Base-by-base conservation (phyloP, 1,140 invertebrate genomes). In the Drosophila tani region DNA sequence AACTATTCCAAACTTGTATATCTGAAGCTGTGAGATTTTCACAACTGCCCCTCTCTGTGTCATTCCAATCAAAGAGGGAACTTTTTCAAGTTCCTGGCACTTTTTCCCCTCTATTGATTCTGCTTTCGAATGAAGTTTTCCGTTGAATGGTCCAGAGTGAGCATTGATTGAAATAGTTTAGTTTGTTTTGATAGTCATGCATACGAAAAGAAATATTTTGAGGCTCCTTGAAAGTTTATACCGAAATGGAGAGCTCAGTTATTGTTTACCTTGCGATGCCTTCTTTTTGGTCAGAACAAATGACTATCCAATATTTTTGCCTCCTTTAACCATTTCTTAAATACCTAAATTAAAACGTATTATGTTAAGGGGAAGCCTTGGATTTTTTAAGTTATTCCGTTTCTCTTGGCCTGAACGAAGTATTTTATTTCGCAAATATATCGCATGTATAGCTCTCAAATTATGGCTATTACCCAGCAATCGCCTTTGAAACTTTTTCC, bases 141-240 rank as follows among this genome's bases (percentile, higher is more conserved):
- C 58, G 41, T 70, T 59, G 47, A 24, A 29, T 68, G 66, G 58
- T 32, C 43, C 49, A 56, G 58, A 76, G 79, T 71, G 47, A 53
- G 73, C 79, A 78, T 55, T 73, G 65, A 60, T 70, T 71, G 79
- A 66, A 82, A 60, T 82, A 82, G 71, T 81, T 81, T 46, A 51
- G 63, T 50, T 68, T 67, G 69, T 78, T 81, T 64, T 78, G 50
- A 66, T 56, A 82, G 71, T 68, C 66, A 68, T 68, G 63, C 66
- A 68, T 68, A 67, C 45, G 35, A 11, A 41, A 47, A 17, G 24
- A 67, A 49, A 68, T 68, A 67, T 49, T 68, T 47, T 32, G 19
- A 38, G 66, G 46, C 45, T 41, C 3, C 45, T 50, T 15, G 24
- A 68, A 51, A 68, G 15, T 32, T 68, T 50, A 40, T 15, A 50